Evolutionary conservation across 2,113 vertebrate species (phyloP).

Genomic region (Corynorhinus townsendii): DNA sequence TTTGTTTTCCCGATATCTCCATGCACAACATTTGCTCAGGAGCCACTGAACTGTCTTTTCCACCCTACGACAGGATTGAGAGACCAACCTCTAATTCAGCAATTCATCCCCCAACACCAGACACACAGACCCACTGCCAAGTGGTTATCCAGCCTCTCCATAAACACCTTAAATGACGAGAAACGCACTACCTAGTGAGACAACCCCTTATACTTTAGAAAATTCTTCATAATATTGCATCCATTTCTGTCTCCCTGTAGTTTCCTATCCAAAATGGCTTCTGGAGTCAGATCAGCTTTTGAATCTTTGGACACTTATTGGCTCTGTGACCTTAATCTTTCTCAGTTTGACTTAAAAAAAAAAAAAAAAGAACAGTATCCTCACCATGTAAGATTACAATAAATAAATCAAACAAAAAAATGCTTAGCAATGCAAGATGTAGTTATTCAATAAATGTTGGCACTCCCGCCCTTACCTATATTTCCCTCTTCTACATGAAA

Average conservation of each 20-base stretch:
- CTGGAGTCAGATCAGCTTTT: not conserved
- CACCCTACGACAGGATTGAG: not conserved
- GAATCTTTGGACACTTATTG: not conserved
- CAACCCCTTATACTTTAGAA: slow-evolving; percentile 2
- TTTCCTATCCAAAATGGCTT: not conserved
- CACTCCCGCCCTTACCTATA: not conserved
- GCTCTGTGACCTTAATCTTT: not conserved
- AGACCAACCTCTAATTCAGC: not conserved
- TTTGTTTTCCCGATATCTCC: not conserved
- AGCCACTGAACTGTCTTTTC: not conserved
- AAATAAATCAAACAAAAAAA: not conserved
- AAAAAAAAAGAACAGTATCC: not conserved
- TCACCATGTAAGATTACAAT: not conserved
- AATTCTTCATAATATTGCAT: not conserved
- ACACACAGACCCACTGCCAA: not conserved
- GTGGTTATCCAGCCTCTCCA: not conserved
- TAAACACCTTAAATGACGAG: not conserved
- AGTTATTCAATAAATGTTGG: not conserved
- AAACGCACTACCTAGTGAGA: not conserved
- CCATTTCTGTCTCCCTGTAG: not conserved
- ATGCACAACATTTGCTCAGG: not conserved
- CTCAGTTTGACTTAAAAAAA: not conserved
- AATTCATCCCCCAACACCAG: not conserved
- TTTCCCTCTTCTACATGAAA: not conserved
- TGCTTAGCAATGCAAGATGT: not conserved